Conservation (phyloP, 2,113 vertebrate genomes). For the Osmerus mordax region DNA sequence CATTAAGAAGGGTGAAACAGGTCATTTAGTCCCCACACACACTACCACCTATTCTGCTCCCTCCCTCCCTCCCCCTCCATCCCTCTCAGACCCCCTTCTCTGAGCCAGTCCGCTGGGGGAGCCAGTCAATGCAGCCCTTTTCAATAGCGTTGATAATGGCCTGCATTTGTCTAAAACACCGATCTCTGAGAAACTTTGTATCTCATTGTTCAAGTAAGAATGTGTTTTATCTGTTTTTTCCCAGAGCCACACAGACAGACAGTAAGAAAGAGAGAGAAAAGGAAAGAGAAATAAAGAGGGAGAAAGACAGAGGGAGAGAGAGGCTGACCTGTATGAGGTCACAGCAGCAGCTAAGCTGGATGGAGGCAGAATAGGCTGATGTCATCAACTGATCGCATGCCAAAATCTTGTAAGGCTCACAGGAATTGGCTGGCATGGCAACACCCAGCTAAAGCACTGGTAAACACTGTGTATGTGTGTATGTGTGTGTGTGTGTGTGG, state of each 20-base stretch:
- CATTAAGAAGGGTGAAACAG: not conserved
- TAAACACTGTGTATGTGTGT: constrained; percentile 6
- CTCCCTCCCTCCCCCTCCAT: not conserved
- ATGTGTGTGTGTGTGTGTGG: constrained; percentile 16
- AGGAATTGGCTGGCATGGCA: not conserved
- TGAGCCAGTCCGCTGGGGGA: not conserved
- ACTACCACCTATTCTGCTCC: not conserved
- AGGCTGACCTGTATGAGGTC: constrained; percentile 49
- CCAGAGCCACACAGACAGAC: not conserved
- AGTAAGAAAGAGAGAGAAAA: not conserved
- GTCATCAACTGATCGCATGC: constrained; percentile 32
- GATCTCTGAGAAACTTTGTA: not conserved
- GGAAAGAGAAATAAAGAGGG: not conserved
- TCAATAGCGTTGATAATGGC: constrained; percentile 2
- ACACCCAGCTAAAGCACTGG: not conserved
- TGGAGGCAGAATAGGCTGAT: constrained; percentile 32
- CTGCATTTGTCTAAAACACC: constrained; percentile 1
- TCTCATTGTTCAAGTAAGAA: not conserved
- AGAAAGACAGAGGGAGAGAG: not conserved
- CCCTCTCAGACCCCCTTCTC: constrained; percentile 9
- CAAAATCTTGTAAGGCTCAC: not conserved
- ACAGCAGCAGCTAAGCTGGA: constrained; percentile 30
- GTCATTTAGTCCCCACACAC: not conserved
- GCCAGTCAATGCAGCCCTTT: not conserved
- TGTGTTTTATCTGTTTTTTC: not conserved